Percentiles rank a stretch among this genome's conserved stretches.
These are phyloP conservation scores for Misgurnus anguillicaudatus DNA, from an alignment of 2,113 vertebrate species.

Conservation along the genomic window DNA sequence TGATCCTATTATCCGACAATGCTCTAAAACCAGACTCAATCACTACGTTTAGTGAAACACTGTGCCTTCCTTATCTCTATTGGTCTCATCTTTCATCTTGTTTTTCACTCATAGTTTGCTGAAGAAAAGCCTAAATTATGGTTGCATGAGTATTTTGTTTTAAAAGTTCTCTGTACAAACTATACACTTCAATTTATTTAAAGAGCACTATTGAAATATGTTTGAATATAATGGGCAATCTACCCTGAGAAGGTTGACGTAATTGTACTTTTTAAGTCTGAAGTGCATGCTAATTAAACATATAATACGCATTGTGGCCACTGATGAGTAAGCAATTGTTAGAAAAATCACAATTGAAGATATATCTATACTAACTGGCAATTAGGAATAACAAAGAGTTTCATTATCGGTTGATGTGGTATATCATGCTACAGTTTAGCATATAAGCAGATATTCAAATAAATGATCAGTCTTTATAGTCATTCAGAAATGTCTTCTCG, in stretches of 20 bases:
- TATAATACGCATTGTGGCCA: background rate
- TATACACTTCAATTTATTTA: background rate
- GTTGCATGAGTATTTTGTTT: background rate
- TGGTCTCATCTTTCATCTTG: slow-evolving; percentile 25
- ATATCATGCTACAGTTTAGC: background rate
- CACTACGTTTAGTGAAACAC: slow-evolving; percentile 58
- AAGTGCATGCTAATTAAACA: slow-evolving; percentile 8
- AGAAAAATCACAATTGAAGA: slow-evolving; percentile 6
- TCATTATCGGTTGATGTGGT: background rate
- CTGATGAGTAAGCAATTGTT: slow-evolving; percentile 20
- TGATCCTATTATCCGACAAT: slow-evolving; percentile 68
- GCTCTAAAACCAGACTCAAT: slow-evolving; percentile 67
- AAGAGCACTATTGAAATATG: slow-evolving; percentile 4
- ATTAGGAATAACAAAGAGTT: background rate
- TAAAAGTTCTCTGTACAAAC: background rate
- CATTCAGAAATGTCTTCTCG: too few relatives aligned
- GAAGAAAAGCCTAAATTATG: background rate
- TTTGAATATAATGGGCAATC: slow-evolving; percentile 15
- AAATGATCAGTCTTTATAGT: too few relatives aligned
- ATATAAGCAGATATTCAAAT: background rate
- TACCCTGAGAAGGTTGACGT: slow-evolving; percentile 11
- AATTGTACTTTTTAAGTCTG: slow-evolving; percentile 12
- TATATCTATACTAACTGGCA: background rate
- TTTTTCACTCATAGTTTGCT: slow-evolving; percentile 5
- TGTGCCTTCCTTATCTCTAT: slow-evolving; percentile 40